These are phyloP conservation scores for Pseudomyrmex concolor DNA, from an alignment of 1,140 invertebrate genomes.

Conservation along the genomic window DNA sequence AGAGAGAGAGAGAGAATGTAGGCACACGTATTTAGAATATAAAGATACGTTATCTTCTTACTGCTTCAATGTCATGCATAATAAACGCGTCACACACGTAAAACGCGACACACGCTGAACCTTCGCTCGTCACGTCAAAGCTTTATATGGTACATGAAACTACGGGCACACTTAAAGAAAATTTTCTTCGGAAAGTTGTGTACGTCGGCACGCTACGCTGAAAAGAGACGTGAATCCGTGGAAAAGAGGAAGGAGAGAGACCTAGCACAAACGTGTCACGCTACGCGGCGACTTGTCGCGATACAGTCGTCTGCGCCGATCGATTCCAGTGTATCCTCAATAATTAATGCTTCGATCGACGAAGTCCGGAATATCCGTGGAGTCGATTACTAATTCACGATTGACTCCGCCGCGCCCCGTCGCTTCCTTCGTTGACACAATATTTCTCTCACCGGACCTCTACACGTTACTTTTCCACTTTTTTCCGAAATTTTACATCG, in stretches of 20 bases:
- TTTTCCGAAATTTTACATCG: not conserved
- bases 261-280: conserved; percentile 18
- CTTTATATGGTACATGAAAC: conserved; percentile 56
- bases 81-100: conserved; percentile 44
- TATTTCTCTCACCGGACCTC: not conserved
- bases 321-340: conserved; percentile 46
- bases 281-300: conserved; percentile 40
- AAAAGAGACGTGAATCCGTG: conserved; percentile 44
- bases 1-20: not conserved
- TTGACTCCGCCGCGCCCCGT: conserved; percentile 46
- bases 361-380: conserved; percentile 30
- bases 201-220: conserved; percentile 54
- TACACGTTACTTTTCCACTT: not conserved
- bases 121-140: conserved; percentile 29
- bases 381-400: conserved; percentile 63
- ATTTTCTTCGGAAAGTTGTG: conserved; percentile 51
- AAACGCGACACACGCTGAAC: conserved; percentile 44
- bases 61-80: conserved; percentile 56
- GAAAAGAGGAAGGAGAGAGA: not conserved
- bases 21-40: conserved; percentile 28
- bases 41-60: conserved; percentile 54
- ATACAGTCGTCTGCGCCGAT: conserved; percentile 31
- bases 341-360: conserved; percentile 58
- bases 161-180: conserved; percentile 39
- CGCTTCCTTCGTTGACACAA: conserved; percentile 29